Evolutionary conservation across 2,888 invertebrate species (phyloP).

Genomic region (Mimas tiliae): DNA sequence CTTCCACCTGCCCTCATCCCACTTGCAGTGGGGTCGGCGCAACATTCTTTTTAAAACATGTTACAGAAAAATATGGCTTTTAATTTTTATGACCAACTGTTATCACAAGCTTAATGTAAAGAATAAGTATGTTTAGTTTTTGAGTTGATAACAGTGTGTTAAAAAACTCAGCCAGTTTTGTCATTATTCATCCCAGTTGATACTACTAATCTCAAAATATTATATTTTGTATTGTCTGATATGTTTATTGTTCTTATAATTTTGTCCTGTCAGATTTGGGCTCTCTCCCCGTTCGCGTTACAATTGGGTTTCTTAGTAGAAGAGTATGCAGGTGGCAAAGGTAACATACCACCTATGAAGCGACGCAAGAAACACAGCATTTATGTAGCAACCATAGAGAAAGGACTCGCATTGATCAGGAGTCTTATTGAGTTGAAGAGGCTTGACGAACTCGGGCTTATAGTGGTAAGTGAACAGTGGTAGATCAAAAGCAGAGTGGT

Average conservation of each 20-base stretch:
- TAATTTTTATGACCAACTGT: no score
- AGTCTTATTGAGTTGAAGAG: conserved; percentile 92
- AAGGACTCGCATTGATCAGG: conserved; percentile 93
- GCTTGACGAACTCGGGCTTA: conserved; percentile 90
- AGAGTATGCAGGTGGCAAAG: conserved; percentile 97
- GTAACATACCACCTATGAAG: conserved; percentile 93
- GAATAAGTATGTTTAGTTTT: no score
- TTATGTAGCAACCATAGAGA: conserved; percentile 97
- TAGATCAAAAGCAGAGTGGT: no score
- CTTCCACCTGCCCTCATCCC: no score
- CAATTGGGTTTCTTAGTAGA: conserved; percentile 95
- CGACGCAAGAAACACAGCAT: conserved; percentile 90
- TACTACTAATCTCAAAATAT: no score
- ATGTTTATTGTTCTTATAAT: background rate
- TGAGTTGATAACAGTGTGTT: no score
- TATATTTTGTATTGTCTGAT: background rate
- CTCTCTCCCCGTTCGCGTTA: conserved; percentile 93
- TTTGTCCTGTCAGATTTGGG: conserved; percentile 88
- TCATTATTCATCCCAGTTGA: no score
- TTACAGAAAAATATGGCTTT: no score
- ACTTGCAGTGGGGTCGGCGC: no score
- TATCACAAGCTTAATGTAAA: no score
- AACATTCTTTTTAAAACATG: no score
- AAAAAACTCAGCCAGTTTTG: no score
- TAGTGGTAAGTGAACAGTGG: conserved; percentile 74